These are phyloP conservation scores for Diloba caeruleocephala DNA, from an alignment of 2,888 invertebrate genomes.

Conservation along the genomic window DNA sequence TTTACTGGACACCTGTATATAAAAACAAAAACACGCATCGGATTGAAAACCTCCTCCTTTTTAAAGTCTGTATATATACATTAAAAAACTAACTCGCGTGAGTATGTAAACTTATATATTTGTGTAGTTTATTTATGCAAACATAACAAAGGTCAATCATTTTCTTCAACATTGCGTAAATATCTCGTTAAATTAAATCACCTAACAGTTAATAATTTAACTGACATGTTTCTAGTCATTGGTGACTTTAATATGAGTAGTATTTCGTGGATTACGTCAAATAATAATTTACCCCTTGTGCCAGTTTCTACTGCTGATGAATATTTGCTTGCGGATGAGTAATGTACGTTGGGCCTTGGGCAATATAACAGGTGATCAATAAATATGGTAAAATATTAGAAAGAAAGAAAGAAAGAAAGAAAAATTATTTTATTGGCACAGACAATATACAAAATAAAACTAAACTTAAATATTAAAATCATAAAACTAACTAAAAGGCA, in stretches of 20 bases:
- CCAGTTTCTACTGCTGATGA: slow-evolving; percentile 2
- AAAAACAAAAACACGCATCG: too few species aligned
- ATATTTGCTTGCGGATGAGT: not conserved
- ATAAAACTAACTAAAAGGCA: too few species aligned
- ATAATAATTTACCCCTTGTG: not conserved
- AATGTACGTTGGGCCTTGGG: slow-evolving; percentile 3
- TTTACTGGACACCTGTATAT: too few species aligned
- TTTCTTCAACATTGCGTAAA: not conserved
- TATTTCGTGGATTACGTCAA: slow-evolving; percentile 1
- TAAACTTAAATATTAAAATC: too few species aligned
- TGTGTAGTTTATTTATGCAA: slow-evolving; percentile 2
- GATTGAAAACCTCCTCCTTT: too few species aligned
- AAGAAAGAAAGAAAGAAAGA: too few species aligned
- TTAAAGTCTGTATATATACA: too few species aligned
- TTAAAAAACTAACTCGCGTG: not conserved
- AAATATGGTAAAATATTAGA: not conserved
- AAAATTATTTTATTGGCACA: too few species aligned
- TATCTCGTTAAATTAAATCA: slow-evolving; percentile 1
- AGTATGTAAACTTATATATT: slow-evolving; percentile 2
- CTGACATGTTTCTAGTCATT: slow-evolving; percentile 4
- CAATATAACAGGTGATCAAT: too few species aligned
- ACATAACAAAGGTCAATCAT: not conserved
- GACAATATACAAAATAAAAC: too few species aligned
- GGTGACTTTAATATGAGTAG: slow-evolving; percentile 25
- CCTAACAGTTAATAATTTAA: not conserved